Conservation (phyloP, 2,888 invertebrate species). For the Acanthosoma haemorrhoidale region DNA sequence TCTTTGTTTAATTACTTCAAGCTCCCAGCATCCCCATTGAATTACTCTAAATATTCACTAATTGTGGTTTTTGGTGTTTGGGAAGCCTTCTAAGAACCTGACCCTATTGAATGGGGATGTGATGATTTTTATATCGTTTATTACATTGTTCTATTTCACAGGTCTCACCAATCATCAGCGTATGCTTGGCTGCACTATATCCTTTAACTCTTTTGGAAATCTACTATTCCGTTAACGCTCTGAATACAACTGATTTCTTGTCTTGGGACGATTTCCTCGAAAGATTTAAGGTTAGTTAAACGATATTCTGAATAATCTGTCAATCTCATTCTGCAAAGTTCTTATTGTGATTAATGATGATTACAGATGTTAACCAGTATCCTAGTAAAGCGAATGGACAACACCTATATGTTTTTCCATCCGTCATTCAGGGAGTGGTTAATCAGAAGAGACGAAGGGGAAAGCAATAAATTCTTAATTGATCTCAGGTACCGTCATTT, state of each 20-base stretch:
- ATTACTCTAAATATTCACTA: too few relatives aligned
- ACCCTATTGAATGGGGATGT: too few relatives aligned
- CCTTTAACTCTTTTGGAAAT: conserved; percentile 86
- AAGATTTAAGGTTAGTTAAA: conserved; percentile 61
- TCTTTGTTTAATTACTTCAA: too few relatives aligned
- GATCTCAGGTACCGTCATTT: conserved; percentile 77
- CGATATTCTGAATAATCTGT: neutral
- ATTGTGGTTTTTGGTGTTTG: too few relatives aligned
- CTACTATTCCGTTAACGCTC: conserved; percentile 85
- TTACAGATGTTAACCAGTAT: conserved; percentile 70
- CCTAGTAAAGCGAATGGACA: conserved; percentile 82
- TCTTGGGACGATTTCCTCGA: conserved; percentile 88
- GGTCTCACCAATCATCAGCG: conserved; percentile 79
- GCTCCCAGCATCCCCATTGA: too few relatives aligned
- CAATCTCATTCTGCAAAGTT: too few relatives aligned
- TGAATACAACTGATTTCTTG: conserved; percentile 70
- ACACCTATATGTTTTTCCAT: conserved; percentile 96
- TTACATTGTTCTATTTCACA: conserved; percentile 33
- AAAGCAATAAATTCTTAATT: conserved; percentile 87
- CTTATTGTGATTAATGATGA: conserved; percentile 17
- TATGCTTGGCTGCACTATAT: conserved; percentile 84
- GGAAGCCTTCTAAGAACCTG: too few relatives aligned
- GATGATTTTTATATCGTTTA: neutral
- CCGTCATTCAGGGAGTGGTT: conserved; percentile 98
- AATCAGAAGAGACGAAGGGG: conserved; percentile 76